phyloP scores from a whole-genome alignment of 2,113 vertebrate species.

The Scalopus aquaticus region DNA sequence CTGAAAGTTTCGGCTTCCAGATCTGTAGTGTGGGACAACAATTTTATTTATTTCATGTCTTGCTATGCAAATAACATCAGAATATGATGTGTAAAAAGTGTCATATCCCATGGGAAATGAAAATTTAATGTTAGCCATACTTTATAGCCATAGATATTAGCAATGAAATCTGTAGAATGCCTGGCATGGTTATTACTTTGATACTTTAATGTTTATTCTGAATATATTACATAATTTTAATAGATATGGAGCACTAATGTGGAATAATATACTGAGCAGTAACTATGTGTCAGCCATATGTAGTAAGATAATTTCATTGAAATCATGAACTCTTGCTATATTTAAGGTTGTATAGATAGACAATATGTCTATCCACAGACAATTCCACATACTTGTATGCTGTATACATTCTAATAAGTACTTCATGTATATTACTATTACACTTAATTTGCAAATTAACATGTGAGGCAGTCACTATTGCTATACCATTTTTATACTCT shows the following conservation, averaged over 20 bases:
- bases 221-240: background rate
- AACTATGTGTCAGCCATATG: background rate
- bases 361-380: background rate
- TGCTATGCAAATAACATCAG: background rate
- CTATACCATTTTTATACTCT: background rate
- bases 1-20: background rate
- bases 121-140: background rate
- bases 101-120: background rate
- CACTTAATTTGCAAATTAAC: background rate
- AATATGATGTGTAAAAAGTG: background rate
- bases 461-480: background rate
- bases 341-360: background rate
- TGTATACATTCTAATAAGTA: background rate
- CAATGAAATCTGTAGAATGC: background rate
- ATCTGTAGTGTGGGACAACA: background rate
- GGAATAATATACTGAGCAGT: background rate
- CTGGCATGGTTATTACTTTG: background rate
- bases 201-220: background rate
- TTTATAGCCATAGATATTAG: background rate
- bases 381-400: background rate
- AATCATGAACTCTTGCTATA: background rate
- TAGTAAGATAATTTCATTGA: background rate
- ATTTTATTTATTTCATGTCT: background rate
- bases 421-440: background rate
- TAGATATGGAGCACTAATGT: background rate